These are phyloP conservation scores for Corythornis madagascariensis DNA, from an alignment of 2,113 vertebrate genomes.

Conservation along the genomic window DNA sequence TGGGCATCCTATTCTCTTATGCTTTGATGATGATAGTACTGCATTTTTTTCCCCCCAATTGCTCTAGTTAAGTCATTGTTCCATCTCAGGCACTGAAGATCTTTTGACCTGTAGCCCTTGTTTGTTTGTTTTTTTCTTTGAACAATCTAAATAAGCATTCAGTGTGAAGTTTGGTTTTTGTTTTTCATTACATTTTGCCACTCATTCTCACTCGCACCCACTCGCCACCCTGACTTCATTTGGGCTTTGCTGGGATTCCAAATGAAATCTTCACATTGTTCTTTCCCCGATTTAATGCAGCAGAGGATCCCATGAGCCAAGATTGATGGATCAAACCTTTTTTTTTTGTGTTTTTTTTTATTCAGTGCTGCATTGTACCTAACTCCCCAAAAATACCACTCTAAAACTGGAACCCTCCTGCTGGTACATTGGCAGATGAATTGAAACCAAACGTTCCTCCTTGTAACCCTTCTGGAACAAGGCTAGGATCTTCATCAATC, in stretches of 20 bases:
- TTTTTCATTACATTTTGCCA: constrained; percentile 96
- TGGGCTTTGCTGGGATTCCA: constrained; percentile 95
- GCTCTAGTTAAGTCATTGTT: constrained; percentile 82
- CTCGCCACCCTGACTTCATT: constrained; percentile 99
- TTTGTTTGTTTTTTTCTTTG: constrained; percentile 73
- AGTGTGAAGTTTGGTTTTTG: constrained; percentile 82
- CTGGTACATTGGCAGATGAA: constrained; percentile 98
- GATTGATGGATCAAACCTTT: constrained; percentile 98
- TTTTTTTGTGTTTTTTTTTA: constrained; percentile 61
- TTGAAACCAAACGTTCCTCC: constrained; percentile 98
- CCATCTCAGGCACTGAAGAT: constrained; percentile 85
- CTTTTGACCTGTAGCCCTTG: constrained; percentile 87
- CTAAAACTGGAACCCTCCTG: constrained; percentile 99
- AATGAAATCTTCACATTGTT: constrained; percentile 98
- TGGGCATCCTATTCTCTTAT: constrained; percentile 77
- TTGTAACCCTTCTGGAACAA: constrained; percentile 98
- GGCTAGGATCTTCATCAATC: constrained; percentile 98
- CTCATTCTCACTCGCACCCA: constrained; percentile 99
- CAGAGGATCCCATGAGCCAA: constrained; percentile 99
- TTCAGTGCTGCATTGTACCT: constrained; percentile 99
- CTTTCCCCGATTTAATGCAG: constrained; percentile 98
- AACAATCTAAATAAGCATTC: constrained; percentile 95
- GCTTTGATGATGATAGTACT: constrained; percentile 86
- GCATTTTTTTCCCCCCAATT: constrained; percentile 74
- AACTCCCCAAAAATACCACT: constrained; percentile 84